Percentiles rank a stretch among this genome's conserved stretches.
phyloP scores from a whole-genome alignment of 30 jellyfish, hydroid and myxozoan genomes.

The Pseudorhiza aurosa region DNA sequence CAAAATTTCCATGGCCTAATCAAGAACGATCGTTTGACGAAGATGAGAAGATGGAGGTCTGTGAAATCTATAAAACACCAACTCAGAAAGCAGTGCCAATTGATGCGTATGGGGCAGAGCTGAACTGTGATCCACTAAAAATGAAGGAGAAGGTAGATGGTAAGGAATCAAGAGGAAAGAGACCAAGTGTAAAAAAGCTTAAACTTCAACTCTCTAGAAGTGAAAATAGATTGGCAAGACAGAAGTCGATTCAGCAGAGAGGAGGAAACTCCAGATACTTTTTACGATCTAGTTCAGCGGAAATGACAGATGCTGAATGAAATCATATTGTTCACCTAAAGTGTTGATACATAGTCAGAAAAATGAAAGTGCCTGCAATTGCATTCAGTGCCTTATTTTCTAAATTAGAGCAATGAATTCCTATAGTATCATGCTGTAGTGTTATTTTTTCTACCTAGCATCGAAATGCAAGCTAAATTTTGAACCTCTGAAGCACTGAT shows the following conservation, averaged over 20 bases:
- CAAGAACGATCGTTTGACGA: neutral
- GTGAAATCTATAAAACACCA: conserved; percentile 47
- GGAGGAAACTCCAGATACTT: neutral
- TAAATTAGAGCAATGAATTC: too few species aligned
- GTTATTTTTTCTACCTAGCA: too few species aligned
- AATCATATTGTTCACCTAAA: too few species aligned
- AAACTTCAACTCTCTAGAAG: neutral
- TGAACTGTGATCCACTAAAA: neutral
- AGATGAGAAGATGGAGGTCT: conserved; percentile 46
- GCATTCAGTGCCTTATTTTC: too few species aligned
- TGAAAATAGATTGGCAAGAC: neutral
- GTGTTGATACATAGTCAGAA: too few species aligned
- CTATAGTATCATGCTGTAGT: too few species aligned
- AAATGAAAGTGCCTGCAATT: too few species aligned
- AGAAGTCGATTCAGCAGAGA: neutral
- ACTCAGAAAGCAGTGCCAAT: conserved; percentile 61
- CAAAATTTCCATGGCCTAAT: conserved; percentile 9
- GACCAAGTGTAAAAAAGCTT: neutral
- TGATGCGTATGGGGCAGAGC: neutral
- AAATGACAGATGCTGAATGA: neutral
- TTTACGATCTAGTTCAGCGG: conserved; percentile 5
- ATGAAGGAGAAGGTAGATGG: neutral
- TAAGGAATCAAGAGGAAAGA: neutral
- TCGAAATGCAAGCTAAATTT: too few species aligned
- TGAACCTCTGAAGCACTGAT: too few species aligned